Percentiles rank a stretch among this genome's conserved stretches.
These are phyloP conservation scores for Gambusia holbrooki DNA, from an alignment of 2,113 vertebrate genomes.

Conservation along the genomic window DNA sequence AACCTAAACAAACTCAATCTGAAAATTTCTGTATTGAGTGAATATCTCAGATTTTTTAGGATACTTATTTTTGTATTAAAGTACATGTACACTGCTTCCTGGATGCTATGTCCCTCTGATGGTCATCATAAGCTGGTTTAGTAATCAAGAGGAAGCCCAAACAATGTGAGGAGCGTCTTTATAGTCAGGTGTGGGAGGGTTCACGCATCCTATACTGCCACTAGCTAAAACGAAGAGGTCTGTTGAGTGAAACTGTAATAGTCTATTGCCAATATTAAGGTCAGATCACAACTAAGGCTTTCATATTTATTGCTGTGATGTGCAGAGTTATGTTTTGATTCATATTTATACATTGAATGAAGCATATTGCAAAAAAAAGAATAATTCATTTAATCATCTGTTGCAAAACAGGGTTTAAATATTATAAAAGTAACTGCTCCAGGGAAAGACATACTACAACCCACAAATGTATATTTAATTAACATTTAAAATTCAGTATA, in stretches of 20 bases:
- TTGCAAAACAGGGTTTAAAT: background rate
- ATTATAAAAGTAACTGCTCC: background rate
- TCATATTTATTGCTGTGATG: background rate
- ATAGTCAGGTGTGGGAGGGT: conserved; percentile 47
- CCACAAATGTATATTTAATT: background rate
- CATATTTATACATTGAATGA: background rate
- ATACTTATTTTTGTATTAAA: conserved; percentile 6
- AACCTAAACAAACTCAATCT: too few species aligned
- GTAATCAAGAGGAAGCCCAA: conserved; percentile 69
- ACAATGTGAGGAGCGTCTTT: conserved; percentile 59
- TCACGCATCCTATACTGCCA: conserved; percentile 21
- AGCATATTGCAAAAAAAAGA: background rate
- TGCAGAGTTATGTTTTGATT: background rate
- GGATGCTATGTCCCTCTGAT: conserved; percentile 45
- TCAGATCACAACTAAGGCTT: background rate
- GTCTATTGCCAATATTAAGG: background rate
- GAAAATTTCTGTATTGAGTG: too few species aligned
- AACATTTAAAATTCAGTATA: too few species aligned
- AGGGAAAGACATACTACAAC: background rate
- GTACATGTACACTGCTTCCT: conserved; percentile 47
- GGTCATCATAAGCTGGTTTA: conserved; percentile 56
- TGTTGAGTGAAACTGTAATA: too few species aligned
- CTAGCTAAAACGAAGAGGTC: background rate
- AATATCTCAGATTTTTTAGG: too few species aligned
- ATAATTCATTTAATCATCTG: background rate